Base-by-base conservation (phyloP, 2,888 invertebrate species). In the Synergus gifuensis region DNA sequence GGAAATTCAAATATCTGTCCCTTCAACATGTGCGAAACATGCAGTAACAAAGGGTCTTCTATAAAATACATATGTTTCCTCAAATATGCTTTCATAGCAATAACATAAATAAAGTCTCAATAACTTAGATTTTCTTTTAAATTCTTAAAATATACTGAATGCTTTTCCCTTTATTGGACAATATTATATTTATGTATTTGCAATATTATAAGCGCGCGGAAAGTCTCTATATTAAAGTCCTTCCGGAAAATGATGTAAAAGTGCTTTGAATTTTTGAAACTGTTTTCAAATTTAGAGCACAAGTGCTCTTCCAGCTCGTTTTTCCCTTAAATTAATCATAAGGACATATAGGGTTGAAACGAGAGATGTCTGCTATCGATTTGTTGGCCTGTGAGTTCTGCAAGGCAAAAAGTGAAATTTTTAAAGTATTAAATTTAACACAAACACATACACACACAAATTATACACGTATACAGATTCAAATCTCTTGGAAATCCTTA, bases 321-420 rank as follows among this genome's bases (percentile, higher is more conserved):
- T 73, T 36, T 18, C 54, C 49, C 54, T 36, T 73, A 73, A 54
- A 73, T 54, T 73, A 73, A 73, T 73, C 49, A 73, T 73, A 73
- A 73, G 73, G 54, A 49, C 22, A 54, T 54, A 54, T 54, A 54
- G 69, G 49, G n/a, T 73, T 54, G 40, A 49, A 73, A 54, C 36
- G 28, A 36, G 73, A n/a, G 54, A 54, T n/a, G 54, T 54, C 36
- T 8, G 73, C 36, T 11, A 73, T 73, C 73, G 54, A 73, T 73
- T 73, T 73, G 54, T 54, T 73, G 49, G 28, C 49, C 49, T n/a
- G 12, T 11, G 28, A 36, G 36, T 54, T 54, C n/a, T 73, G 40
- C 28, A 28, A 28, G 28, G 28, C 28, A 28, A 28, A 28, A 2
- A 28, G 28, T 28, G 28, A 28, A 28, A 28, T 28, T 28, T 28